These are phyloP conservation scores for Pammene aurita DNA, from an alignment of 2,888 invertebrate genomes.

Conservation along the genomic window DNA sequence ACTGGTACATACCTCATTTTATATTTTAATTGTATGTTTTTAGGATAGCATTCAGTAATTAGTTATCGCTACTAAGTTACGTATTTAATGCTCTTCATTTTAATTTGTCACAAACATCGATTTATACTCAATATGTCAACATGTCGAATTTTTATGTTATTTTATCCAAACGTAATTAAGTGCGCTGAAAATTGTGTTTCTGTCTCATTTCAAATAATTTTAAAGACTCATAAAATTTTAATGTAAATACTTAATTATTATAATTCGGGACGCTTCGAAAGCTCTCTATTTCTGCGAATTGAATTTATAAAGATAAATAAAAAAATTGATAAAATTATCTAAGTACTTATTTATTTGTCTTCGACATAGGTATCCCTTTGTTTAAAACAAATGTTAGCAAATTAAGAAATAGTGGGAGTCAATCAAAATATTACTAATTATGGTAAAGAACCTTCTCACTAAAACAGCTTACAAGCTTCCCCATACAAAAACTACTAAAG, in stretches of 20 bases:
- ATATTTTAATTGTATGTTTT: slow-evolving; percentile 24
- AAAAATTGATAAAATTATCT: slow-evolving; percentile 10
- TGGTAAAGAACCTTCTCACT: too few relatives aligned
- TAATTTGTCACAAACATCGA: slow-evolving; percentile 22
- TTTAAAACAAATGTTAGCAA: too few relatives aligned
- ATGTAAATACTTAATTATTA: slow-evolving; percentile 30
- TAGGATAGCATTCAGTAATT: slow-evolving; percentile 24
- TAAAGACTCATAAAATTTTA: slow-evolving; percentile 8
- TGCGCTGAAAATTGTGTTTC: slow-evolving; percentile 8
- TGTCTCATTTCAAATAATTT: slow-evolving; percentile 10
- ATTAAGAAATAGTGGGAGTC: too few relatives aligned
- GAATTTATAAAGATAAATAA: slow-evolving; percentile 31
- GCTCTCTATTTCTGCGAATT: slow-evolving; percentile 46
- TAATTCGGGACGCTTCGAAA: slow-evolving; percentile 46
- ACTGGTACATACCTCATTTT: slow-evolving; percentile 38
- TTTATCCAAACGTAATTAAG: neutral
- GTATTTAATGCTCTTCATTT: slow-evolving; percentile 20
- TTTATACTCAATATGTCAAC: neutral
- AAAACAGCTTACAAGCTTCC: too few relatives aligned
- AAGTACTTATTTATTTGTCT: neutral
- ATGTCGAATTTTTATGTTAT: slow-evolving; percentile 8
- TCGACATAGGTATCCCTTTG: too few relatives aligned
- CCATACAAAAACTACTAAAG: too few relatives aligned
- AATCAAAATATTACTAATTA: too few relatives aligned
- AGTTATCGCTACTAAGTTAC: slow-evolving; percentile 6